Percentiles rank a stretch among this genome's conserved stretches.
Conservation (phyloP, 2,888 invertebrate species). For the Plusia festucae region DNA sequence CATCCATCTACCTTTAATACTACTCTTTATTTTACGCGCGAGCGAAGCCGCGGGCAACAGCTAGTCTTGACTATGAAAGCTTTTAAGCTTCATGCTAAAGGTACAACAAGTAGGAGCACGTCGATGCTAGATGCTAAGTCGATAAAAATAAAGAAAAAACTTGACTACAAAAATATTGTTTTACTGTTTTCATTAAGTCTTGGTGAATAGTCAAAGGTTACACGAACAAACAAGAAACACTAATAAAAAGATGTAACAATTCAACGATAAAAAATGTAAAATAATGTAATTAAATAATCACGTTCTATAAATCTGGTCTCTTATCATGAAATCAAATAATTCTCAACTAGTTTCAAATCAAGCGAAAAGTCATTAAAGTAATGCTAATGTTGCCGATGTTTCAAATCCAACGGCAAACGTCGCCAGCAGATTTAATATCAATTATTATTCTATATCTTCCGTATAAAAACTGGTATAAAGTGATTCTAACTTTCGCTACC, state of each 20-base stretch:
- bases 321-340: constrained; percentile 42
- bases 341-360: constrained; percentile 33
- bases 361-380: constrained; percentile 37
- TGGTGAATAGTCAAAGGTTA: not conserved
- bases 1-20: too few relatives aligned
- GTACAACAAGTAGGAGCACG: not conserved
- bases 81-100: too few relatives aligned
- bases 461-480: constrained; percentile 76
- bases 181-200: not conserved
- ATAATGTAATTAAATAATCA: constrained; percentile 36
- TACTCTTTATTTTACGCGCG: too few relatives aligned
- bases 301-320: constrained; percentile 36
- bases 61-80: too few relatives aligned
- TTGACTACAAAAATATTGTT: not conserved
- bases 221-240: constrained; percentile 24
- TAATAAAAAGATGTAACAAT: too few relatives aligned
- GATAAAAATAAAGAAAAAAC: not conserved
- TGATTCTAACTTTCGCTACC: constrained; percentile 86
- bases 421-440: constrained; percentile 58
- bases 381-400: constrained; percentile 46
- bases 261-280: constrained; percentile 40
- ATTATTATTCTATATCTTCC: constrained; percentile 60
- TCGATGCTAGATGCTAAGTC: not conserved
- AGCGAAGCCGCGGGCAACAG: too few relatives aligned
- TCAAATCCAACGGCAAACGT: constrained; percentile 49